Conservation (phyloP, 2,113 vertebrate genomes). For the Elgaria multicarinata region DNA sequence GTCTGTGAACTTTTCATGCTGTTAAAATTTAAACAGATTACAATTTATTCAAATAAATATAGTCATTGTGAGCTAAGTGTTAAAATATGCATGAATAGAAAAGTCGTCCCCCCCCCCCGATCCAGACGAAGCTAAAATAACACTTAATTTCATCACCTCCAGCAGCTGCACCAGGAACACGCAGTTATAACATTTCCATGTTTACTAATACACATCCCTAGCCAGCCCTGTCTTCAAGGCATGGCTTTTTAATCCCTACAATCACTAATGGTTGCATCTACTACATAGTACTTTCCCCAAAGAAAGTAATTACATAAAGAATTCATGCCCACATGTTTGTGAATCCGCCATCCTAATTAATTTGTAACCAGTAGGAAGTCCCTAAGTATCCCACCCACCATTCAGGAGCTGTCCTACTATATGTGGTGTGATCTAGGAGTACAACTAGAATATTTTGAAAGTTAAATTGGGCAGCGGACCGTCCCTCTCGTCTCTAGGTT, state of each 20-base stretch:
- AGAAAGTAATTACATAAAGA: neutral
- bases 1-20: neutral
- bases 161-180: neutral
- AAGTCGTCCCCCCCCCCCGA: neutral
- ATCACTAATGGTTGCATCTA: neutral
- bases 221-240: neutral
- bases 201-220: neutral
- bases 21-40: conserved; percentile 5
- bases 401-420: neutral
- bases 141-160: neutral
- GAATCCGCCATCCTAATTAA: neutral
- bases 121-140: neutral
- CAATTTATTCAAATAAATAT: conserved; percentile 1
- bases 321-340: neutral
- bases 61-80: neutral
- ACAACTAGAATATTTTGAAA: neutral
- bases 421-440: neutral
- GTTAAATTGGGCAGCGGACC: neutral
- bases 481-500: no score
- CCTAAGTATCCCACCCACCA: neutral
- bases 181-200: neutral
- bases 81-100: conserved; percentile 1
- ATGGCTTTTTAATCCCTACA: neutral
- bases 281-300: neutral
- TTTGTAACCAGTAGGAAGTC: neutral